Evolutionary conservation across 2,113 vertebrate species (phyloP).

Genomic region (Ascaphus truei): DNA sequence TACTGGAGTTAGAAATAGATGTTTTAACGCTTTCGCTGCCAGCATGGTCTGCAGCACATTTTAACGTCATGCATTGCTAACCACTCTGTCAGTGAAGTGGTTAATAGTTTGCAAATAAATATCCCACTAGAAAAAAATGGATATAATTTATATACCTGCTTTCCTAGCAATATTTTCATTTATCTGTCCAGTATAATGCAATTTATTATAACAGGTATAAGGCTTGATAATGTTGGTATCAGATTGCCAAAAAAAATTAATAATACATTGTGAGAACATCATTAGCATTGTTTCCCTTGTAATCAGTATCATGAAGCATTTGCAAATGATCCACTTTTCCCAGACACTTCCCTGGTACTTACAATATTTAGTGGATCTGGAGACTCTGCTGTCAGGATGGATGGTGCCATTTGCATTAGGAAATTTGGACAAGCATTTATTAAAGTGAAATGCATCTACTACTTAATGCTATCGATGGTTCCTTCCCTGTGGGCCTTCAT

Average conservation of each 20-base stretch:
- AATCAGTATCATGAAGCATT: constrained; percentile 77
- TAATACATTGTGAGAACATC: constrained; percentile 52
- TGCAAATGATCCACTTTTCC: constrained; percentile 93
- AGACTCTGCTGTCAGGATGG: constrained; percentile 72
- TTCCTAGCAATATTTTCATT: too few species aligned
- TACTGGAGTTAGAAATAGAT: too few species aligned
- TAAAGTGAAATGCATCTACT: constrained; percentile 93
- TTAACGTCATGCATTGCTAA: too few species aligned
- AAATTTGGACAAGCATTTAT: constrained; percentile 92
- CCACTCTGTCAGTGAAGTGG: too few species aligned
- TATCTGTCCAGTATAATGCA: not conserved
- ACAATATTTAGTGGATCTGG: constrained; percentile 77
- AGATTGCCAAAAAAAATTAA: constrained; percentile 38
- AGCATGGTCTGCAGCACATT: too few species aligned
- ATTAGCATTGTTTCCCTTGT: constrained; percentile 51
- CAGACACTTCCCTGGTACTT: constrained; percentile 70
- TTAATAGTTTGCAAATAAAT: too few species aligned
- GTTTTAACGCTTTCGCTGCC: too few species aligned
- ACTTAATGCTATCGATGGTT: constrained; percentile 82
- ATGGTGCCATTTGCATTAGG: constrained; percentile 88
- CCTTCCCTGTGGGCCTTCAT: constrained; percentile 79
- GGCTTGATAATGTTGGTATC: not conserved
- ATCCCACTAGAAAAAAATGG: too few species aligned
- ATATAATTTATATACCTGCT: too few species aligned
- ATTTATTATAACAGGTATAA: not conserved